These are phyloP conservation scores for Amphiprion ocellaris DNA, from an alignment of 2,113 vertebrate species.

Conservation along the genomic window DNA sequence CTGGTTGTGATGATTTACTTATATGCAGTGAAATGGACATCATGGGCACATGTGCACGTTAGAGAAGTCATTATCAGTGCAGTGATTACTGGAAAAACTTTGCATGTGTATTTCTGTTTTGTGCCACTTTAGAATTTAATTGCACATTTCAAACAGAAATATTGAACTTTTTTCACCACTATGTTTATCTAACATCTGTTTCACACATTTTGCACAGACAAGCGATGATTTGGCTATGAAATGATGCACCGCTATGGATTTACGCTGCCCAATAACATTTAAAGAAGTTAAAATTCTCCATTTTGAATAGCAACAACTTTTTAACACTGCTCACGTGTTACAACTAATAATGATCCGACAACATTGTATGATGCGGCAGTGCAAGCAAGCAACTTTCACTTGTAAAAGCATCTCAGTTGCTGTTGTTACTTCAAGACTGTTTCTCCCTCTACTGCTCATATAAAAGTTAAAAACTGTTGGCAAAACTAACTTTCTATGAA, in stretches of 20 bases:
- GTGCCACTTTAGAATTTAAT: too few relatives aligned
- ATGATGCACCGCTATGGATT: background rate
- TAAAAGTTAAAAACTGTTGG: constrained; percentile 2
- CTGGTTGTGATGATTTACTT: background rate
- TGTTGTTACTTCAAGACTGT: background rate
- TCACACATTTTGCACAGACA: background rate
- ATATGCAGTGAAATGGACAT: background rate
- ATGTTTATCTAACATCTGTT: background rate
- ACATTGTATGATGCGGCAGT: background rate
- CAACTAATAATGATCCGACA: background rate
- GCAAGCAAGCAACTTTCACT: background rate
- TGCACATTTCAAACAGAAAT: background rate
- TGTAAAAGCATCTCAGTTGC: background rate
- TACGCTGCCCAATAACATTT: too few relatives aligned
- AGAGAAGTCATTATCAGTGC: background rate
- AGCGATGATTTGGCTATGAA: background rate
- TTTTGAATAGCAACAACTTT: background rate
- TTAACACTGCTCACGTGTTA: background rate
- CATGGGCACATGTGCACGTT: background rate
- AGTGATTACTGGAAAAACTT: background rate
- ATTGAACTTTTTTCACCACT: background rate
- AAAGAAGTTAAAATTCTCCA: background rate
- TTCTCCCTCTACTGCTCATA: background rate
- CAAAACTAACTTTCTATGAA: constrained; percentile 49
- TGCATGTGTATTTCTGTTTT: too few relatives aligned